Base-by-base conservation (phyloP, 1,140 invertebrate species). In the Anadara kagoshimensis region DNA sequence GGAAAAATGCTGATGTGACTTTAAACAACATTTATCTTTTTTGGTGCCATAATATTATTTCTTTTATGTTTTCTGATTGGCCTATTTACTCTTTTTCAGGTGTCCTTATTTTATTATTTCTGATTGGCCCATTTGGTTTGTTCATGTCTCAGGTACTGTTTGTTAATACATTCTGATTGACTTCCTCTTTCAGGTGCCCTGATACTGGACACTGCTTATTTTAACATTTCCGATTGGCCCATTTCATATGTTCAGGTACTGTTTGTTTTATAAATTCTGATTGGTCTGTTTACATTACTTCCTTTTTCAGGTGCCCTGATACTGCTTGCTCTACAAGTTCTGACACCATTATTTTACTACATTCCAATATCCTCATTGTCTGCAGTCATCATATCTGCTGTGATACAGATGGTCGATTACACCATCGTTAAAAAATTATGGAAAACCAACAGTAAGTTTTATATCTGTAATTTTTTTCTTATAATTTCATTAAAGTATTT, bases 321-420 rank as follows among this genome's bases (percentile, higher is more conserved):
- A 16, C 69, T 91, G 10, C 26, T 90, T 41, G 82, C 90, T 8
- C 79, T 90, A 43, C 74, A 65, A 49, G 80, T 90, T 24, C 78
- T 91, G 14, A 90, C 88, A 22, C 88, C 87, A 11, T 77, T 84
- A 20, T 88, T 90, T 66, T 83, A 87, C 61, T 90, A 88, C 77
- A 90, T 91, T 64, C 90, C 90, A 0, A 85, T 86, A 26, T 73
- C 90, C 10, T 86, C 88, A 3, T 75, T 91, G 41, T 86, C 88
- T n/a, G 88, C 89, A 58, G 89, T 91, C 59, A 90, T 91, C 73
- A 90, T 90, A 49, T 82, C 80, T 20, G 88, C 90, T 69, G 89
- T 90, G 7, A 75, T 90, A 58, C 86, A 87, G 70, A 90, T 90
- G 87, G 77, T 90, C 24, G 89, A 90, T 62, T 82, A 82, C 67